phyloP scores from a whole-genome alignment of 1,140 invertebrate genomes.

The Plectus sambesii region DNA sequence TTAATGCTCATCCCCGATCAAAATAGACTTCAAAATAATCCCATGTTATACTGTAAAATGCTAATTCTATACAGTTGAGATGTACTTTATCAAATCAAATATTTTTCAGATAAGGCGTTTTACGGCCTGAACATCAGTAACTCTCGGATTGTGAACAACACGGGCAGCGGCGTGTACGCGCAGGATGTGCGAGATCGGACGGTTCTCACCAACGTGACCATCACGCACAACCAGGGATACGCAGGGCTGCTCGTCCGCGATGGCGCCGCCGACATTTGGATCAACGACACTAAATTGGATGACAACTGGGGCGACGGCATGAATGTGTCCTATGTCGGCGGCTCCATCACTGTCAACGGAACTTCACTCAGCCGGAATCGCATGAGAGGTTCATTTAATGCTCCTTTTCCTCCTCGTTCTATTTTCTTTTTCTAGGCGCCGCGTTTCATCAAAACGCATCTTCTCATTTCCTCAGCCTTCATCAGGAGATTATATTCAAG shows the following conservation, averaged over 20 bases:
- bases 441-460: conserved; percentile 40
- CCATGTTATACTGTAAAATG: not conserved
- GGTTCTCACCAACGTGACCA: conserved; percentile 52
- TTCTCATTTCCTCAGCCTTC: conserved; percentile 33
- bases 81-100: too few species aligned
- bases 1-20: not conserved
- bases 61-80: not conserved
- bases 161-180: conserved; percentile 63
- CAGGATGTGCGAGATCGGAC: conserved; percentile 32
- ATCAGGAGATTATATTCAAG: conserved; percentile 43
- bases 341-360: conserved; percentile 44
- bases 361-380: conserved; percentile 36
- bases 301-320: conserved; percentile 60
- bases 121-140: conserved; percentile 78
- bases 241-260: conserved; percentile 67
- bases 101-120: conserved; percentile 41
- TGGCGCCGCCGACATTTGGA: conserved; percentile 60
- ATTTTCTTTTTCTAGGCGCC: conserved; percentile 29
- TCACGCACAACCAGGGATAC: conserved; percentile 76
- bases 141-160: conserved; percentile 74
- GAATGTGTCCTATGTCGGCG: conserved; percentile 46
- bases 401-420: conserved; percentile 2
- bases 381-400: conserved; percentile 29
- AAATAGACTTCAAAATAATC: not conserved
- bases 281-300: conserved; percentile 67